Evolutionary conservation across 2,113 vertebrate species (phyloP), one percentile per base, ranked within the genome.

Genomic region (Chaetodon auriga): DNA sequence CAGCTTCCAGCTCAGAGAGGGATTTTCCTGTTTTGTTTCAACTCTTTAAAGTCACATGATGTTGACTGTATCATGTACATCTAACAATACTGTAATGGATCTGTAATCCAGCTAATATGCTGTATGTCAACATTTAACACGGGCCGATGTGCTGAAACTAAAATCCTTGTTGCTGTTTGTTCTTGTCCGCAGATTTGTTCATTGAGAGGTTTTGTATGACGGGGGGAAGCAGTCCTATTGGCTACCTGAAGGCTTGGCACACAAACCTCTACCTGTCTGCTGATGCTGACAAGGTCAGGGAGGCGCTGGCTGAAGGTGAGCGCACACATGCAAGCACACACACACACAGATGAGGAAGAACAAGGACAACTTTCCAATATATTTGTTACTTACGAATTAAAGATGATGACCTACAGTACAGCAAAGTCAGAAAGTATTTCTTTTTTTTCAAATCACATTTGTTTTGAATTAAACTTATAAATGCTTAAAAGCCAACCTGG

Each of bases 121-220:
- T 41, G 46, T 19, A 79, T 76, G 79, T 21, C 41, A 72, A 74
- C 25, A 77, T 76, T 64, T 53, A 69, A 65, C 64, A 66, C 58
- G 2, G 9, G 38, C 4, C 2, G 19, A 53, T 69, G 30, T 1
- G 23, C 21, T 75, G 76, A 74, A 68, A 70, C 48, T 53, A 21
- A 73, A 70, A 73, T 11, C 45, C 55, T 1, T 57, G 38, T 69
- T 63, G 9, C 0, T 65, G 1, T 80, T 49, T 78, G 18, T 82
- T 75, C 15, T 68, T 30, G 5, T 86, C 43, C 35, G 0, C 93
- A 99, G 98, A 96, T 89, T 94, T 99, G 80, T 97, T 98, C 93
- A 98, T 99, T 4, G 98, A 99, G 95, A 96, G 98, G 80, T 99
- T 99, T 93, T 99, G 98, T 91, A 99, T 99, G 98, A 99, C 98